A percentile compares a stretch with the other conserved stretches of the same genome.
phyloP scores from a whole-genome alignment of 2,113 vertebrate genomes.

The Thunnus maccoyii region DNA sequence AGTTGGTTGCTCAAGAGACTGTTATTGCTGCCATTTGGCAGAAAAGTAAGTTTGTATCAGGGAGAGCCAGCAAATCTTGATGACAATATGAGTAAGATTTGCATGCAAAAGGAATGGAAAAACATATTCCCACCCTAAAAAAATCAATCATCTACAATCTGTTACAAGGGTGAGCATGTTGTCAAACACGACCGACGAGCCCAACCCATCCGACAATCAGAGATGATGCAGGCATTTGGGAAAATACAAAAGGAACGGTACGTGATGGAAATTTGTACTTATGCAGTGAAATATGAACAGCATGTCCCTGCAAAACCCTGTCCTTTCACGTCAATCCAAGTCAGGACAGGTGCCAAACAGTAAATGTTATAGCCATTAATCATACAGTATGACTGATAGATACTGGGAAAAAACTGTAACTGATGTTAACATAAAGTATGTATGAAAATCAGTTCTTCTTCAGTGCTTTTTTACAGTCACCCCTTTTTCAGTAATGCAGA shows the following conservation, averaged over 20 bases:
- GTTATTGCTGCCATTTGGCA: slow-evolving; percentile 3
- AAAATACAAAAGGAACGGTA: neutral
- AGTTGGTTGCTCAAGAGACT: slow-evolving; percentile 1
- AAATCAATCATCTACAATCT: slow-evolving; percentile 6
- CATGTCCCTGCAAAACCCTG: neutral
- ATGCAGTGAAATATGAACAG: no score
- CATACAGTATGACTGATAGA: no score
- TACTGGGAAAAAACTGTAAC: no score
- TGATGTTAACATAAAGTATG: no score
- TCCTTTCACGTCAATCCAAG: neutral
- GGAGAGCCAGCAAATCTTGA: slow-evolving; percentile 10
- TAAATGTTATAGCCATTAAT: neutral
- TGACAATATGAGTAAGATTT: slow-evolving; percentile 1
- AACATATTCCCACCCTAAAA: neutral
- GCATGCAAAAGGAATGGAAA: neutral
- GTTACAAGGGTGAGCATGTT: neutral
- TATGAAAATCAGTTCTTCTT: no score
- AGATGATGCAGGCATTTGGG: neutral
- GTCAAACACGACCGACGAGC: neutral
- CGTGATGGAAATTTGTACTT: no score
- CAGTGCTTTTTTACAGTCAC: no score
- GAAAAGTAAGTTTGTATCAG: neutral
- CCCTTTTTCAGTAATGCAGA: neutral
- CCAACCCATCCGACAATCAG: neutral
- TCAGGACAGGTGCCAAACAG: neutral